Conservation (phyloP, 2,888 invertebrate genomes). For the Xylota segnis region DNA sequence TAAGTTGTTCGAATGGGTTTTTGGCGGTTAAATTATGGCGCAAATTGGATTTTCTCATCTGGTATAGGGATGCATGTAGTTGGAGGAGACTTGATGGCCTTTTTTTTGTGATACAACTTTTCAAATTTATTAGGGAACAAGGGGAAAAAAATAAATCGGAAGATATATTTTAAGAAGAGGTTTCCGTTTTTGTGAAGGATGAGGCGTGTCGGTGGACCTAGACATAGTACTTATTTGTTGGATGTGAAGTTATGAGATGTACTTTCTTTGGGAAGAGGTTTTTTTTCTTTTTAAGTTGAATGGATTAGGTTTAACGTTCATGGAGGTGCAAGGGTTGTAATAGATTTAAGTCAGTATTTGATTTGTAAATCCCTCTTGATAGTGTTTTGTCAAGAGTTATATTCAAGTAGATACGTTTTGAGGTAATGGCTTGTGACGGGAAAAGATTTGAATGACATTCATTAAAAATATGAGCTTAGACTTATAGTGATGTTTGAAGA, state of each 20-base stretch:
- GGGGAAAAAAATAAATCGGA: slow-evolving; percentile 33
- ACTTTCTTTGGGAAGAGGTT: neutral
- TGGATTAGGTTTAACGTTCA: no score
- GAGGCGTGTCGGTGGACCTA: neutral
- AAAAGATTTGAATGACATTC: no score
- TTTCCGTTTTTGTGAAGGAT: neutral
- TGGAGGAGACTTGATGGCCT: slow-evolving; percentile 10
- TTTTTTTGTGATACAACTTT: slow-evolving; percentile 34
- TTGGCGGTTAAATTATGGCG: slow-evolving; percentile 68
- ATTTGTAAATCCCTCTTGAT: no score
- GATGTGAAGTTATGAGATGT: neutral
- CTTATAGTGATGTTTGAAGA: no score
- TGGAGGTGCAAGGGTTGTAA: no score
- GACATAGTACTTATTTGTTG: neutral
- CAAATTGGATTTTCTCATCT: slow-evolving; percentile 72
- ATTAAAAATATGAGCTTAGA: no score
- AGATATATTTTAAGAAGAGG: neutral
- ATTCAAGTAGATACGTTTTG: no score
- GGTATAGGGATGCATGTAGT: slow-evolving; percentile 1
- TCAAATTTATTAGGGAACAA: slow-evolving; percentile 40
- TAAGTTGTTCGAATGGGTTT: slow-evolving; percentile 54
- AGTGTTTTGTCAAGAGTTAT: no score
- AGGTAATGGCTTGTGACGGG: no score
- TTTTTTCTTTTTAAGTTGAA: neutral
- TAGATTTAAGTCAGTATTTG: no score